Base-by-base conservation (phyloP, 1,140 invertebrate species). In the Adoxophyes honmai region DNA sequence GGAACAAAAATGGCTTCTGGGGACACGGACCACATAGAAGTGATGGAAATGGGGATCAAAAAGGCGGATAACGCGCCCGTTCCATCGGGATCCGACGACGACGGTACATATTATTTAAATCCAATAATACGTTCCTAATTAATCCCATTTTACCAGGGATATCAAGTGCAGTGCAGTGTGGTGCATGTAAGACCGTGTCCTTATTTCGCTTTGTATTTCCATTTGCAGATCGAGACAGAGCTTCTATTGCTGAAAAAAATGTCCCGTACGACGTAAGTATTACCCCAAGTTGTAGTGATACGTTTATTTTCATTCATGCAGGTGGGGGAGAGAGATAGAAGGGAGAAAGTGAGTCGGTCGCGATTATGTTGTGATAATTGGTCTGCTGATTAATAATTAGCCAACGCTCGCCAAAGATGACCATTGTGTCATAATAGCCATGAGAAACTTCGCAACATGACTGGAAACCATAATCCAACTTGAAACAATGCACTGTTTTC, bases 1-100 rank as follows among this genome's bases (percentile, higher is more conserved):
- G 71, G 81, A 86, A 78, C 72, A 90, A 92, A 92, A 91, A 93
- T 93, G 92, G 92, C 92, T 90, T 92, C 92, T 79, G 91, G 91
- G 72, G 91, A 92, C 81, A 91, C 86, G 82, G 85, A 88, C 82
- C 80, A 82, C 55, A 88, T 88, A 70, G 85, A 88, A 86, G 70
- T 86, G 48, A 88, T 88, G 85, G 85, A 88, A 75, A 62, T 70
- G 60, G 75, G 77, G 57, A 60, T 71, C 52, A 86, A 76, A 75
- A 85, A 80, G 67, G 60, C 75, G 33, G 85, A 85, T 64, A 78
- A 68, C 44, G 67, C 67, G 44, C 73, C 75, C 44, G 80, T 69
- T 52, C 68, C 73, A 15, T 75, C 81, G 37, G 78, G 71, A 35
- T 71, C 82, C 5, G 85, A 88, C 21, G 86, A 86, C 54, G 83